Percentiles rank a stretch among this genome's conserved stretches.
Conservation (phyloP, 2,113 vertebrate genomes). For the Hippocampus comes region DNA sequence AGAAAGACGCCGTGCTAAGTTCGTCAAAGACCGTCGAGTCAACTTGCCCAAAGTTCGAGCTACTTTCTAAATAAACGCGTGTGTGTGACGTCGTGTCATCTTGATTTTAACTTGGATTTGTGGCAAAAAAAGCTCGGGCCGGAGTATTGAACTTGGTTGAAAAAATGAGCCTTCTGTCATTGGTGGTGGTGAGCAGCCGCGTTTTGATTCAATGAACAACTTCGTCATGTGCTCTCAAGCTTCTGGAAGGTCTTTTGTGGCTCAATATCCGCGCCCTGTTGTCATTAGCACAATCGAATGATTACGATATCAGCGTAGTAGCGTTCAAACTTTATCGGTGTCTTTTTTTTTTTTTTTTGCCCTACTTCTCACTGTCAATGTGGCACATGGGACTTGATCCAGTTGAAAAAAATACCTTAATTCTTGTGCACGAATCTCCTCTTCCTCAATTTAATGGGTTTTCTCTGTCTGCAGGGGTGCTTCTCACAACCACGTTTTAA, state of each 20-base stretch:
- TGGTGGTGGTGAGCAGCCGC: not conserved
- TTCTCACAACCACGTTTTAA: not conserved
- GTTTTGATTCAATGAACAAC: not conserved
- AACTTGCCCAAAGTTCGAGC: not conserved
- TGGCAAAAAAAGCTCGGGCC: not conserved
- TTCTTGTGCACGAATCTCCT: not conserved
- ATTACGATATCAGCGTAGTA: not conserved
- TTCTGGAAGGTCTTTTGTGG: not conserved
- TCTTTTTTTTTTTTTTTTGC: not conserved
- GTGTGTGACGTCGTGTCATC: not conserved
- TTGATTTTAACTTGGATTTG: not conserved
- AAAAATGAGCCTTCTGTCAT: not conserved
- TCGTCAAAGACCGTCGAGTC: conserved; percentile 8
- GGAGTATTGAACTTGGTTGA: not conserved
- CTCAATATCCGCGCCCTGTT: not conserved
- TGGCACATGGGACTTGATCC: conserved; percentile 6
- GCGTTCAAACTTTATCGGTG: not conserved
- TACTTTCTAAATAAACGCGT: not conserved
- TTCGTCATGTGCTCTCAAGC: conserved; percentile 1
- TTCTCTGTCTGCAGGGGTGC: not conserved
- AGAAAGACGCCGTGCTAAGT: not conserved
- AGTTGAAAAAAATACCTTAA: not conserved
- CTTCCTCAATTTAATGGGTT: not conserved
- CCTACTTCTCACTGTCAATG: not conserved
- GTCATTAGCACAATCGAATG: not conserved